Evolutionary conservation across 2,797 vertebrate species (phyloP), one percentile per base, ranked within the genome.

Genomic region (Smutsia gigantea): DNA sequence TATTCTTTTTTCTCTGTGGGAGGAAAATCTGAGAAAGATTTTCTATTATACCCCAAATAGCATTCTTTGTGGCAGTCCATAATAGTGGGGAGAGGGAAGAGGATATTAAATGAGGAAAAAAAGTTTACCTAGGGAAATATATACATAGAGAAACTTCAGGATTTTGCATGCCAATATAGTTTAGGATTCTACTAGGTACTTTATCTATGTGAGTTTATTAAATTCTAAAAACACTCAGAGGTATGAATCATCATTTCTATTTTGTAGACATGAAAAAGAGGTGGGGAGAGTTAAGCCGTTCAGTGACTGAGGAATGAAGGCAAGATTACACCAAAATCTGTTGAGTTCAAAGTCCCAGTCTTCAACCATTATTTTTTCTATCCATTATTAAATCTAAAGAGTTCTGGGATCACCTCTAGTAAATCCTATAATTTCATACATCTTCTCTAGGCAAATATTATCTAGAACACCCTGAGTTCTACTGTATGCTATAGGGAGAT

Each of bases 1-100:
- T 78, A 94, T 87, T 90, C 97, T 98, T 97, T 98, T 93, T 96
- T 97, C 97, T 97, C 97, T 97, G 97, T 95, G 66, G 97, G 97
- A 97, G 79, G 88, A 97, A 98, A 97, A 96, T 92, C 96, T 97
- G 88, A 97, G 93, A 96, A 97, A 97, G 94, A 96, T 59, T 97
- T 97, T 96, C 97, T 96, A 97, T 98, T 97, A 95, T 97, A 96
- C 87, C 94, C 66, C 96, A 96, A 96, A 97, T 94, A 97, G 79
- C 61, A 95, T 95, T 97, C 95, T 97, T 97, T 92, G 94, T 95
- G 64, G n/a, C 79, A 88, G 88, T 68, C 46, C 79, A 69, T 96
- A 97, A 93, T 95, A 87, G 95, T 57, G 34, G 92, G 86, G 59
- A 90, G 94, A 97, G 59, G 39, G 57, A 94, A 97, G 42, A 81